Conservation (phyloP, 1,140 invertebrate genomes). For the Drosophila asahinai region DNA sequence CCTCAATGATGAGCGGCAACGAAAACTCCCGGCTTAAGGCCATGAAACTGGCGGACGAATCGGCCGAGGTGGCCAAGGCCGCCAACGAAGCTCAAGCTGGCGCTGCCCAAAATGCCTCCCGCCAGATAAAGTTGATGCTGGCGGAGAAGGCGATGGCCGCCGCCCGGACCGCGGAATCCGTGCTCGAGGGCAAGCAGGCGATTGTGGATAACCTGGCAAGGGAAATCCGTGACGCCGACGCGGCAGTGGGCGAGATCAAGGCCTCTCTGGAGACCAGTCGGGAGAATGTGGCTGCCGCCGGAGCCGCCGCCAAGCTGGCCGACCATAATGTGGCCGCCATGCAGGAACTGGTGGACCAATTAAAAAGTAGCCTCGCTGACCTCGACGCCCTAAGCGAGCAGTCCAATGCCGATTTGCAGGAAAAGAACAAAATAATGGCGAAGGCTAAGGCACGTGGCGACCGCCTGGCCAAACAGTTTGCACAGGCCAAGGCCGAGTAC, state of each 20-base stretch:
- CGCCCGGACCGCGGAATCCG: conserved; percentile 88
- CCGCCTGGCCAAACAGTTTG: conserved; percentile 86
- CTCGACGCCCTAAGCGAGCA: conserved; percentile 86
- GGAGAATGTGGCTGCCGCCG: conserved; percentile 86
- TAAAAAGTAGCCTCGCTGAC: conserved; percentile 86
- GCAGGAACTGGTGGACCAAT: conserved; percentile 82
- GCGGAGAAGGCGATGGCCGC: conserved; percentile 88
- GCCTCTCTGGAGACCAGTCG: conserved; percentile 87
- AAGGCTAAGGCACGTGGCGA: conserved; percentile 87
- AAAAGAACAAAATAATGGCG: conserved; percentile 87
- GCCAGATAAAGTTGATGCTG: conserved; percentile 88
- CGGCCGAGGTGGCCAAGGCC: conserved; percentile 87
- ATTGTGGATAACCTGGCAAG: conserved; percentile 86
- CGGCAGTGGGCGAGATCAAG: conserved; percentile 87
- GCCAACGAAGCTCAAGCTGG: conserved; percentile 88
- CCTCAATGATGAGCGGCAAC: neutral
- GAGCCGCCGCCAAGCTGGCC: conserved; percentile 86
- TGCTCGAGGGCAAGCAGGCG: conserved; percentile 87
- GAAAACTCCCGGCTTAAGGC: conserved; percentile 64
- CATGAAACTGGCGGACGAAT: conserved; percentile 87
- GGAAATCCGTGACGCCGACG: conserved; percentile 87
- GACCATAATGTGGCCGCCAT: conserved; percentile 83
- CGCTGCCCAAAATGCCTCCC: conserved; percentile 88
- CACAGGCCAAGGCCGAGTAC: conserved; percentile 86
- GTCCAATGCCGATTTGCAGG: conserved; percentile 86